phyloP scores from a whole-genome alignment of 1,140 invertebrate species.

The Calycopis cecrops region DNA sequence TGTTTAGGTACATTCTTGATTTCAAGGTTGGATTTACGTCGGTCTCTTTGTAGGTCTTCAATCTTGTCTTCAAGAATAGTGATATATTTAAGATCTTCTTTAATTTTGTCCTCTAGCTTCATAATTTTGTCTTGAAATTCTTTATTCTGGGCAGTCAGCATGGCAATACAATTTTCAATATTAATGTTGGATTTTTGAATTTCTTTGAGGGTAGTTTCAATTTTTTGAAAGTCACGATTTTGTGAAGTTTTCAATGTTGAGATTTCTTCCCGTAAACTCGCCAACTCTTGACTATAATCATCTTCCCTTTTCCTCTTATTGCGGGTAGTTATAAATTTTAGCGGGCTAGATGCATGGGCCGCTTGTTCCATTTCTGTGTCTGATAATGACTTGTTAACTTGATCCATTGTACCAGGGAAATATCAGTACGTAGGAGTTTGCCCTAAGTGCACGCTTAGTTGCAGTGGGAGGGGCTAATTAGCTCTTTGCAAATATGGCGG shows the following conservation, averaged over 20 bases:
- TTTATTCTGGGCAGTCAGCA: constrained; percentile 16
- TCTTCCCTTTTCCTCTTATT: constrained; percentile 3
- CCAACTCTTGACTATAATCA: not conserved
- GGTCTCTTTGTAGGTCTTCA: constrained; percentile 15
- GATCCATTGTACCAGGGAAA: not conserved
- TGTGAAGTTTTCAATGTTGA: not conserved
- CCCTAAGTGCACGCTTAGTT: not conserved
- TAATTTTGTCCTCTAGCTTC: constrained; percentile 11
- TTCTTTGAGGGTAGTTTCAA: not conserved
- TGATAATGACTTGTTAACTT: not conserved
- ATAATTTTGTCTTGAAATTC: constrained; percentile 21
- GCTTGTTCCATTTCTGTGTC: not conserved
- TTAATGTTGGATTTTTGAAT: constrained; percentile 17
- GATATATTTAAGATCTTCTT: constrained; percentile 11
- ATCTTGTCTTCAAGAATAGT: constrained; percentile 20
- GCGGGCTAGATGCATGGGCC: not conserved
- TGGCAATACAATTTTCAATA: constrained; percentile 16
- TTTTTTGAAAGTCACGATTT: not conserved
- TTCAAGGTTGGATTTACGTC: constrained; percentile 19
- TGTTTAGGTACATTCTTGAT: constrained; percentile 24
- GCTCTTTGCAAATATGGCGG: too few species aligned
- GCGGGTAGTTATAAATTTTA: constrained; percentile 3
- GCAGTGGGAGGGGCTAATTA: not conserved
- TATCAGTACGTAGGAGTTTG: not conserved
- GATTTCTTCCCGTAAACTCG: not conserved